Conservation (phyloP, 2,797 vertebrate genomes). For the Xyrichtys novacula region DNA sequence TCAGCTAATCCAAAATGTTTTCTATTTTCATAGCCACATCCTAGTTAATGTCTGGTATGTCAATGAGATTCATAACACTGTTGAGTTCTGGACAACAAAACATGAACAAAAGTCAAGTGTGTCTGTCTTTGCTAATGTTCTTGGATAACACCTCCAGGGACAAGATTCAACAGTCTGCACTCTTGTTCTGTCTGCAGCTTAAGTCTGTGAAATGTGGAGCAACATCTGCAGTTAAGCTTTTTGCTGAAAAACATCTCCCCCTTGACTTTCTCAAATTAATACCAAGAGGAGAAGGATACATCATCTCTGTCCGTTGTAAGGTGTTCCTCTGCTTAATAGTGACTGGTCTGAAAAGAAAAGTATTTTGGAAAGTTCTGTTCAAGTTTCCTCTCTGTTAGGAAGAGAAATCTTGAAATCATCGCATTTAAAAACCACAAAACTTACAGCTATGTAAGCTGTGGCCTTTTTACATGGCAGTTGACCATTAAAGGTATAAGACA, state of each 20-base stretch:
- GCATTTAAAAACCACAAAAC: background rate
- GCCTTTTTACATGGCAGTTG: no score
- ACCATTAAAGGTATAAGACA: background rate
- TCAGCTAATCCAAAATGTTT: constrained; percentile 63
- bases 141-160: constrained; percentile 71
- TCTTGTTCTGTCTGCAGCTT: constrained; percentile 56
- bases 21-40: constrained; percentile 43
- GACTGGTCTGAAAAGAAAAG: constrained; percentile 10
- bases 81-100: constrained; percentile 70
- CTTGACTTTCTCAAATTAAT: constrained; percentile 39
- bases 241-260: constrained; percentile 49
- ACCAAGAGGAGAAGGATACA: constrained; percentile 19
- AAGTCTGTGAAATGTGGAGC: constrained; percentile 59
- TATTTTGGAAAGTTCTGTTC: constrained; percentile 31
- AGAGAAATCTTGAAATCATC: constrained; percentile 23
- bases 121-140: constrained; percentile 71
- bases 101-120: constrained; percentile 74
- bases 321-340: constrained; percentile 27
- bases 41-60: constrained; percentile 59
- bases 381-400: constrained; percentile 43
- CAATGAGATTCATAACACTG: constrained; percentile 66
- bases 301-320: constrained; percentile 17
- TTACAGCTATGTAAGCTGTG: background rate
- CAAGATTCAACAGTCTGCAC: constrained; percentile 64
- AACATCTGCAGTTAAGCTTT: constrained; percentile 63